Conservation (phyloP, 2,113 vertebrate species). For the Gambusia holbrooki region DNA sequence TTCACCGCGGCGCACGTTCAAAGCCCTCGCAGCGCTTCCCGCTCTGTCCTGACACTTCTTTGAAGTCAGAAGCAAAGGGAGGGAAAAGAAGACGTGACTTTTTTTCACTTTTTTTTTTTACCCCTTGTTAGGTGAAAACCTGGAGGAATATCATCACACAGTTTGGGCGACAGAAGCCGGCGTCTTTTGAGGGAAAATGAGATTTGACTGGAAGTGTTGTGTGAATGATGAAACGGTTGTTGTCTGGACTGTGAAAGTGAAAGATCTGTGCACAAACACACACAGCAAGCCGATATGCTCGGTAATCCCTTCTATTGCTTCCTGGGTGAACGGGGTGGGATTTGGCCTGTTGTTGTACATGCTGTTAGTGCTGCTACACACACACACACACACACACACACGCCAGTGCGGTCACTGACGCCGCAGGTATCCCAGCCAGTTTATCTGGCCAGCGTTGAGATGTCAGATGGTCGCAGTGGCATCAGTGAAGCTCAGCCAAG, state of each 20-base stretch:
- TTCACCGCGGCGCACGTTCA: conserved; percentile 14
- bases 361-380: conserved; percentile 51
- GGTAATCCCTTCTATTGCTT: conserved; percentile 56
- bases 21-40: conserved; percentile 1
- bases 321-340: conserved; percentile 50
- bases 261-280: conserved; percentile 11
- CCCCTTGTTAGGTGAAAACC: conserved; percentile 37
- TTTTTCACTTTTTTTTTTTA: conserved; percentile 10
- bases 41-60: conserved; percentile 50
- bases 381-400: conserved; percentile 17
- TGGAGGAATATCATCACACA: conserved; percentile 46
- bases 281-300: conserved; percentile 17
- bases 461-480: conserved; percentile 74
- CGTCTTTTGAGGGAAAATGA: neutral
- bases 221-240: conserved; percentile 40
- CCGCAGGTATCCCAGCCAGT: conserved; percentile 58
- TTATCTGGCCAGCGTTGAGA: conserved; percentile 61
- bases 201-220: conserved; percentile 29
- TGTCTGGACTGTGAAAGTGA: conserved; percentile 33
- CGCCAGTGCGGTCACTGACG: conserved; percentile 2
- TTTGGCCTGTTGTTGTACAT: conserved; percentile 56
- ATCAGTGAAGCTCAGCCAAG: conserved; percentile 61
- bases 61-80: conserved; percentile 42
- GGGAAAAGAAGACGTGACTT: conserved; percentile 5
- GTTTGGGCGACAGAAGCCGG: conserved; percentile 3